These are phyloP conservation scores for Epirrita christyi DNA, from an alignment of 2,888 invertebrate species.

Conservation along the genomic window DNA sequence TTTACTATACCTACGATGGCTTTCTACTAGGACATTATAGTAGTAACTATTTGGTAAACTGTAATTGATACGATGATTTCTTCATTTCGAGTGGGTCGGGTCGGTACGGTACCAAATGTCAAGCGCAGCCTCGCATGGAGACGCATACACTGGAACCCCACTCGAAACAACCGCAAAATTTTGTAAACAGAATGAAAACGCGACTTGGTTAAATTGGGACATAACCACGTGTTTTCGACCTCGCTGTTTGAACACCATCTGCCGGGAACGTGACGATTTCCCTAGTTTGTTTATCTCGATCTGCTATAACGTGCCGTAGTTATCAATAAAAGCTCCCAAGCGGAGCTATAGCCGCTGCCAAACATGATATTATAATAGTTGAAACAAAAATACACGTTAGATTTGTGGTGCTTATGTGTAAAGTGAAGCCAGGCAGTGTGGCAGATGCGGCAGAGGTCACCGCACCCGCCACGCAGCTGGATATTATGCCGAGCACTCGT, in stretches of 20 bases:
- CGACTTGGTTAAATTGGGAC: slow-evolving; percentile 30
- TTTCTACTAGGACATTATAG: neutral
- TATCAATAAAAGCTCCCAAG: slow-evolving; percentile 30
- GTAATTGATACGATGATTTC: neutral
- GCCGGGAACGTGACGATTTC: slow-evolving; percentile 42
- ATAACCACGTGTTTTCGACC: slow-evolving; percentile 34
- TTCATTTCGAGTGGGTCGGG: slow-evolving; percentile 10
- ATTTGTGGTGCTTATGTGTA: slow-evolving; percentile 62
- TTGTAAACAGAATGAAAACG: slow-evolving; percentile 26
- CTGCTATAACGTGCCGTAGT: slow-evolving; percentile 20
- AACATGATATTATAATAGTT: slow-evolving; percentile 24
- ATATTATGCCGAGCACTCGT: slow-evolving; percentile 58
- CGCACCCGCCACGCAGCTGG: slow-evolving; percentile 73
- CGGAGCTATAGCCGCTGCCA: slow-evolving; percentile 19
- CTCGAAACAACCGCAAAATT: slow-evolving; percentile 20
- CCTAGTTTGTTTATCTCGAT: slow-evolving; percentile 39
- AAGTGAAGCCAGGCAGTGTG: slow-evolving; percentile 60
- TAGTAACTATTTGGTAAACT: neutral
- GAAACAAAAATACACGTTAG: slow-evolving; percentile 44
- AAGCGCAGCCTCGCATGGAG: slow-evolving; percentile 12
- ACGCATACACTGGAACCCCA: slow-evolving; percentile 7
- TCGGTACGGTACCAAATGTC: slow-evolving; percentile 14
- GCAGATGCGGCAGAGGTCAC: slow-evolving; percentile 76
- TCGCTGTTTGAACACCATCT: slow-evolving; percentile 37
- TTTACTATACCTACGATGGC: too few species aligned